Conservation (phyloP, 2,888 invertebrate species). For the Hemistola chrysoprasaria region DNA sequence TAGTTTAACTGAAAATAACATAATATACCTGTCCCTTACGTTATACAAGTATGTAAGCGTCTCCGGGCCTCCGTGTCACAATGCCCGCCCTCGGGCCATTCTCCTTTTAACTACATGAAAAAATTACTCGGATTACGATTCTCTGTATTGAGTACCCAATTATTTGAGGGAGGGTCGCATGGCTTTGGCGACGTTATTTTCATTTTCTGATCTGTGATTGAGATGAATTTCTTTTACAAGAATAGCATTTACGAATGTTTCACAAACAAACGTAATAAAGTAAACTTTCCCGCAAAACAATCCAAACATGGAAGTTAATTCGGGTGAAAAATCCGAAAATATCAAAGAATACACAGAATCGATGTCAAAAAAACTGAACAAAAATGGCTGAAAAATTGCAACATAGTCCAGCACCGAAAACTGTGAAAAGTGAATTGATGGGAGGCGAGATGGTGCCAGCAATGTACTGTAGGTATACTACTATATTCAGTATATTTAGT, state of each 20-base stretch:
- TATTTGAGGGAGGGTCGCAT: slow-evolving; percentile 14
- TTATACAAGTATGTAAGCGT: slow-evolving; percentile 17
- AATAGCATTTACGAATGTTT: too few relatives aligned
- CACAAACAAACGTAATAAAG: too few relatives aligned
- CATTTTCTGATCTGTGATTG: slow-evolving; percentile 8
- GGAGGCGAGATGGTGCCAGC: slow-evolving; percentile 24
- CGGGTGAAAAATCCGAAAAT: slow-evolving; percentile 24
- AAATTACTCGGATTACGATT: slow-evolving; percentile 23
- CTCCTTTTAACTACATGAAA: slow-evolving; percentile 23
- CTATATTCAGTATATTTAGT: slow-evolving; percentile 19
- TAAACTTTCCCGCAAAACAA: slow-evolving; percentile 1
- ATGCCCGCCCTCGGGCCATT: slow-evolving; percentile 16
- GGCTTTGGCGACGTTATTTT: slow-evolving; percentile 9
- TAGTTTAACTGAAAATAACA: slow-evolving; percentile 32
- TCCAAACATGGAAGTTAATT: slow-evolving; percentile 6
- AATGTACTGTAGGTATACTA: too few relatives aligned
- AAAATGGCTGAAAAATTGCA: slow-evolving; percentile 42
- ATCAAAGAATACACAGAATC: slow-evolving; percentile 24
- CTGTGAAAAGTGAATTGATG: slow-evolving; percentile 39
- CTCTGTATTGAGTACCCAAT: slow-evolving; percentile 22
- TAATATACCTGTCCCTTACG: slow-evolving; percentile 7
- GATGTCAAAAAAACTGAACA: slow-evolving; percentile 30
- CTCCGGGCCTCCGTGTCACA: slow-evolving; percentile 16
- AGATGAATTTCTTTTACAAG: too few relatives aligned
- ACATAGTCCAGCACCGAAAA: slow-evolving; percentile 32